A percentile compares a stretch with the other conserved stretches of the same genome.
Evolutionary conservation across 23 tunicate genomes (phyloP).

Genomic region (Styela plicata): DNA sequence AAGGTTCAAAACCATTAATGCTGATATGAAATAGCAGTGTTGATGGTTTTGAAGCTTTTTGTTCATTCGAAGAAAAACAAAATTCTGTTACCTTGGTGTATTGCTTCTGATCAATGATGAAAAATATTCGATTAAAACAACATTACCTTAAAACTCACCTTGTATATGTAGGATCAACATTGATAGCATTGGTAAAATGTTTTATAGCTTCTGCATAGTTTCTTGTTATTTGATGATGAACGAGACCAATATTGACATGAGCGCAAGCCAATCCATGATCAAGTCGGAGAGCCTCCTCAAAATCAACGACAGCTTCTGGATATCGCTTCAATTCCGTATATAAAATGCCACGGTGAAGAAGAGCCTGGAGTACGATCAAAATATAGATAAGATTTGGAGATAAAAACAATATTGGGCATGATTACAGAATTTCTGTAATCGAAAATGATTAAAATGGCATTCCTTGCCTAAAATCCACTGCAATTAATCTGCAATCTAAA

Average conservation of each 20-base stretch:
- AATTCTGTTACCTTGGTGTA: too few relatives aligned
- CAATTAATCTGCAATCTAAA: too few relatives aligned
- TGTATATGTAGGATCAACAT: constrained; percentile 77
- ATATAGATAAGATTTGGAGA: too few relatives aligned
- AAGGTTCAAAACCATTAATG: too few relatives aligned
- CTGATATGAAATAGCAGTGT: too few relatives aligned
- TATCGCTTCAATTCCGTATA: constrained; percentile 70
- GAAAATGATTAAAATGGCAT: neutral
- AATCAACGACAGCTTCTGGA: constrained; percentile 82
- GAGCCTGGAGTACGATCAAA: constrained; percentile 39
- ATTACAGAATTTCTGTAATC: too few relatives aligned
- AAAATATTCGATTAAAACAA: too few relatives aligned
- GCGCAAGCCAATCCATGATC: constrained; percentile 86
- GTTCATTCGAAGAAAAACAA: too few relatives aligned
- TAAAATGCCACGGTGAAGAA: constrained; percentile 85
- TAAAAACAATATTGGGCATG: too few relatives aligned
- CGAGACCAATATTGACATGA: constrained; percentile 77
- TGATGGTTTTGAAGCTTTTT: too few relatives aligned
- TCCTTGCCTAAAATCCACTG: too few relatives aligned
- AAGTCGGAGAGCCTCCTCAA: constrained; percentile 70
- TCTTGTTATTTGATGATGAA: constrained; percentile 54
- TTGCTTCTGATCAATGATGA: too few relatives aligned
- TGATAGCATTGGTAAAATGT: constrained; percentile 70
- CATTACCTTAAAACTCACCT: constrained; percentile 55
- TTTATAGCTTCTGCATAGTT: constrained; percentile 77